phyloP scores from a whole-genome alignment of 1,140 invertebrate species.

The Panulirus ornatus region DNA sequence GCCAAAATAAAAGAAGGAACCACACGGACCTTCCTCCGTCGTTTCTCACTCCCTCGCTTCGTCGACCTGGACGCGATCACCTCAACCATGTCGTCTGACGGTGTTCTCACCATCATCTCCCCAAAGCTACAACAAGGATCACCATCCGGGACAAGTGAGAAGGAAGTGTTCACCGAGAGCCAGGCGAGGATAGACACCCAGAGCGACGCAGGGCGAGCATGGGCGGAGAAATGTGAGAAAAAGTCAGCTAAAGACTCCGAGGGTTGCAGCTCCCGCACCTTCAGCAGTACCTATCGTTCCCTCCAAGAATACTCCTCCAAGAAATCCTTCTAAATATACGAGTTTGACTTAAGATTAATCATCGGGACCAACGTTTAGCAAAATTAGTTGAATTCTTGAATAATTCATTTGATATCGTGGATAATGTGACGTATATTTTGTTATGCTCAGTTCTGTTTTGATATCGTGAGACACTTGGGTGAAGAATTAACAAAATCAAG shows the following conservation, averaged over 20 bases:
- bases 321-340: background rate
- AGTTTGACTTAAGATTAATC: no score
- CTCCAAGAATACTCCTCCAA: background rate
- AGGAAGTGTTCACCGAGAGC: background rate
- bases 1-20: conserved; percentile 28
- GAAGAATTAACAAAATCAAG: no score
- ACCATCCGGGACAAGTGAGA: background rate
- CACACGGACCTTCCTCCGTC: conserved; percentile 16
- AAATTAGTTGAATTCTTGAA: no score
- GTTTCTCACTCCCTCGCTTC: conserved; percentile 14
- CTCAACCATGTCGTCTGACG: conserved; percentile 46
- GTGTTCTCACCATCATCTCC: conserved; percentile 45
- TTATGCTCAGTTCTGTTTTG: no score
- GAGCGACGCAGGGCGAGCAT: background rate
- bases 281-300: background rate
- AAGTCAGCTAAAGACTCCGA: conserved; percentile 4
- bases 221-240: background rate
- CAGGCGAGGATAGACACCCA: background rate
- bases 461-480: no score
- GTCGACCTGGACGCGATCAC: conserved; percentile 27
- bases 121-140: conserved; percentile 10
- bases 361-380: no score
- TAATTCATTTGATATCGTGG: no score
- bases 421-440: no score
- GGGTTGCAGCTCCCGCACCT: conserved; percentile 11